phyloP scores from a whole-genome alignment of 2,113 vertebrate genomes.

The Boulengeromyrus knoepffleri region DNA sequence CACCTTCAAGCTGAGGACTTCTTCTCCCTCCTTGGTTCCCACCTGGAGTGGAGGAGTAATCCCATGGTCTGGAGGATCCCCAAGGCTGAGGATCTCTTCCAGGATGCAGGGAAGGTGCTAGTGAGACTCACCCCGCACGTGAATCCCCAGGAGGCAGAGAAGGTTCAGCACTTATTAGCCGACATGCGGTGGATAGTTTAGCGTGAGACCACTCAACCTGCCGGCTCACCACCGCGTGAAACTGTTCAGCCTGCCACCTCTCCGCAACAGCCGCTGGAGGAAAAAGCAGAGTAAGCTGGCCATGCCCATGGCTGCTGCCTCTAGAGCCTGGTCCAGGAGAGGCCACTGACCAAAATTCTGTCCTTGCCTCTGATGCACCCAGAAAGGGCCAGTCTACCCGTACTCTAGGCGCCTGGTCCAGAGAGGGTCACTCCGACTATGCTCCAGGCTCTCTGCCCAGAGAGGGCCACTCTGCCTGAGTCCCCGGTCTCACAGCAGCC shows the following conservation, averaged over 20 bases:
- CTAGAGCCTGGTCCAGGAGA: not conserved
- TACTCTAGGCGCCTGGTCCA: no score
- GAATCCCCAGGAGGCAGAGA: not conserved
- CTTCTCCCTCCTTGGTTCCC: not conserved
- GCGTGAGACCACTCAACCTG: not conserved
- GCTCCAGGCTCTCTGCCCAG: no score
- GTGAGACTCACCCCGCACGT: not conserved
- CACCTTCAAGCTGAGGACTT: not conserved
- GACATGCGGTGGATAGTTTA: not conserved
- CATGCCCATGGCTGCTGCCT: not conserved
- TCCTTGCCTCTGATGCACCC: not conserved
- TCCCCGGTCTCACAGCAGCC: not conserved
- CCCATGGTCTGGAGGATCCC: not conserved
- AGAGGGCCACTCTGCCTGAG: not conserved
- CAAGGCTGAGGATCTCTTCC: not conserved
- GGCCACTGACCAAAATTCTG: not conserved
- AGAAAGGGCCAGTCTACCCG: not conserved
- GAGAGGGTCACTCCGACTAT: no score
- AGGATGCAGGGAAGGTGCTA: not conserved
- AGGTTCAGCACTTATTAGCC: not conserved
- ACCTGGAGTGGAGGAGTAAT: not conserved
- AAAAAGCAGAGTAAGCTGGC: not conserved
- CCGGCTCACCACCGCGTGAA: not conserved
- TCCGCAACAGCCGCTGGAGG: not conserved
- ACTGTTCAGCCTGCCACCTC: not conserved